phyloP scores from a whole-genome alignment of 2,797 vertebrate species.

The Pelodytes ibericus region DNA sequence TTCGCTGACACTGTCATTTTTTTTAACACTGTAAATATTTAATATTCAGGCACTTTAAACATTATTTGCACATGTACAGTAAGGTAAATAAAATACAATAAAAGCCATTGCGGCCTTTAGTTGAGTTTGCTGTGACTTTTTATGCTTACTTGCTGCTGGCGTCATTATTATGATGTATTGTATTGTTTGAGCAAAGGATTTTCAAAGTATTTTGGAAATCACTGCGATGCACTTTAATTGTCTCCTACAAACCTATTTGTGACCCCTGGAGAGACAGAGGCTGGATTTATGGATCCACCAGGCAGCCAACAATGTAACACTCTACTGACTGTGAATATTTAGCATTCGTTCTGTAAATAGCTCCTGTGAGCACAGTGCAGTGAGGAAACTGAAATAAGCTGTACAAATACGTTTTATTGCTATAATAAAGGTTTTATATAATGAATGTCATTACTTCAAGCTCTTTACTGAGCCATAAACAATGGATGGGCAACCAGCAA shows the following conservation, averaged over 20 bases:
- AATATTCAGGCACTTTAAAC: too few species aligned
- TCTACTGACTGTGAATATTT: neutral
- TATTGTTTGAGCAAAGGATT: constrained; percentile 2
- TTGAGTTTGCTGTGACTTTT: neutral
- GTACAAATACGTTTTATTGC: constrained; percentile 66
- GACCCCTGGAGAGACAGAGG: neutral
- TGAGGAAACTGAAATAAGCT: constrained; percentile 62
- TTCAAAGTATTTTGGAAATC: neutral
- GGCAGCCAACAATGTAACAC: neutral
- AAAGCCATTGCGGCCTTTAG: too few species aligned
- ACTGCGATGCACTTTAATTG: constrained; percentile 58
- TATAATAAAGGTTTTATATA: constrained; percentile 71
- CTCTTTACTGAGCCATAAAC: neutral
- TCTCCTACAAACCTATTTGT: neutral
- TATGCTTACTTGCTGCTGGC: neutral
- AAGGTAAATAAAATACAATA: too few species aligned
- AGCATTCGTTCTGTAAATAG: constrained; percentile 59
- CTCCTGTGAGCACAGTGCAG: constrained; percentile 65
- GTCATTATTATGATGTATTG: neutral
- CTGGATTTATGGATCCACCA: neutral
- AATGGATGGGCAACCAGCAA: too few species aligned
- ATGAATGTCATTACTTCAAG: constrained; percentile 41
- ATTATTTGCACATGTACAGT: too few species aligned
- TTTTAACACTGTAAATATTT: too few species aligned
- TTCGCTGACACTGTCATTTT: too few species aligned